phyloP scores from a whole-genome alignment of 2,113 vertebrate genomes.

The Solea senegalensis region DNA sequence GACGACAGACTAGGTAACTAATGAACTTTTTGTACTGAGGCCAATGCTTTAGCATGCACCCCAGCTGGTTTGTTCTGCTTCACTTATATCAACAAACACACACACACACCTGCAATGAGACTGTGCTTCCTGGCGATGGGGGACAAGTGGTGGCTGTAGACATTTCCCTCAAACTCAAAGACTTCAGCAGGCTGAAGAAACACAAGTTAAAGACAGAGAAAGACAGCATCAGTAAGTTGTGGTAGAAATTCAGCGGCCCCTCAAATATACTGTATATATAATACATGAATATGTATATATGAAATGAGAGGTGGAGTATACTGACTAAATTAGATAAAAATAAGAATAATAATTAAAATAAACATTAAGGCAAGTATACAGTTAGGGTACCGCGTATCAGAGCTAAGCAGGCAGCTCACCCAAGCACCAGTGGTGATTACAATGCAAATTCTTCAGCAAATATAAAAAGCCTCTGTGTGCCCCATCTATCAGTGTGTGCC shows the following conservation, averaged over 20 bases:
- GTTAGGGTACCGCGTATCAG: slow-evolving; percentile 28
- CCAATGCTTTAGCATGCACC: neutral
- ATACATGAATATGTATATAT: too few relatives aligned
- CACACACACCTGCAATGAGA: slow-evolving; percentile 91
- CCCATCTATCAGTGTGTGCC: slow-evolving; percentile 64
- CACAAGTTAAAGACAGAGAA: neutral
- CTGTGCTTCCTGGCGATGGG: slow-evolving; percentile 92
- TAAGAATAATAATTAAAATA: neutral
- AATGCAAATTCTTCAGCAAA: slow-evolving; percentile 71
- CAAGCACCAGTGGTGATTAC: slow-evolving; percentile 47
- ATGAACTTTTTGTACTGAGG: neutral
- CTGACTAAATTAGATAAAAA: slow-evolving; percentile 10
- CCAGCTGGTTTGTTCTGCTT: neutral
- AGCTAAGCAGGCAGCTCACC: slow-evolving; percentile 32
- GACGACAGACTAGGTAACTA: neutral
- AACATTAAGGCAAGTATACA: slow-evolving; percentile 4
- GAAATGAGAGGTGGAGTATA: neutral
- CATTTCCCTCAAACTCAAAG: slow-evolving; percentile 92
- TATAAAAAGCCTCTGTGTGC: slow-evolving; percentile 65
- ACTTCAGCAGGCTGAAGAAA: slow-evolving; percentile 87
- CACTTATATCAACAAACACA: slow-evolving; percentile 4
- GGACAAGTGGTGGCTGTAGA: slow-evolving; percentile 97
- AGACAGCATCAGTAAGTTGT: neutral
- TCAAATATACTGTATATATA: too few relatives aligned
- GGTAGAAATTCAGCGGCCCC: neutral